Base-by-base conservation (phyloP, 2,888 invertebrate species). In the Brachyptera risi region DNA sequence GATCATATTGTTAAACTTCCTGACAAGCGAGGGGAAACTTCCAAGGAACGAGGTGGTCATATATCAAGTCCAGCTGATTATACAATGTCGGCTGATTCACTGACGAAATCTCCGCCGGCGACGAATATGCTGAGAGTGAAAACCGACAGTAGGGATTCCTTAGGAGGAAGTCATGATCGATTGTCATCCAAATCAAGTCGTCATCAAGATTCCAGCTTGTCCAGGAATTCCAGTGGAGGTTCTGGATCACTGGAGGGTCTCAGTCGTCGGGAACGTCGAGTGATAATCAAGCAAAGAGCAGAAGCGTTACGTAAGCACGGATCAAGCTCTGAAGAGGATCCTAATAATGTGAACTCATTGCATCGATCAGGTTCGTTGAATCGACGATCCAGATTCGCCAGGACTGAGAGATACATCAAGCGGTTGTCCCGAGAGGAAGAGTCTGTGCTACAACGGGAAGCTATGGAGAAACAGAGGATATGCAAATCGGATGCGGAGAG, bases 371-470 rank as follows among this genome's bases (percentile, higher is more conserved):
- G 79, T 61, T 81, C 83, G 0, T 74, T 81, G 40, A 86, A 80
- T 70, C 83, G 85, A 67, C 80, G 82, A 69, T 84, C 87, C 26
- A 79, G 90, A 59, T 82, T 85, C 23, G 90, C 90, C 0, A 80
- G 92, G 68, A 91, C 90, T 58, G 91, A 92, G 72, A 80, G 91
- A 59, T 90, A 90, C 70, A 84, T 88, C 60, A 88, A 88, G 70
- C 80, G 91, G 59, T 74, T 89, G 66, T 88, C 87, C 13, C 80
- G 84, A 61, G 88, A 88, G 67, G 87, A 87, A 37, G 86, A 86
- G 70, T 76, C 77, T 63, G 77, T 78, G 66, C 70, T 79, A 4
- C 80, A 80, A 63, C 78, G 78, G 69, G 83, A 83, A 75, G 78
- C 79, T 21, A 79, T 80, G 67, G 56, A 59, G 37, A 58, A 62